phyloP scores from a whole-genome alignment of 2,888 invertebrate species.

The Entomobrya proxima region DNA sequence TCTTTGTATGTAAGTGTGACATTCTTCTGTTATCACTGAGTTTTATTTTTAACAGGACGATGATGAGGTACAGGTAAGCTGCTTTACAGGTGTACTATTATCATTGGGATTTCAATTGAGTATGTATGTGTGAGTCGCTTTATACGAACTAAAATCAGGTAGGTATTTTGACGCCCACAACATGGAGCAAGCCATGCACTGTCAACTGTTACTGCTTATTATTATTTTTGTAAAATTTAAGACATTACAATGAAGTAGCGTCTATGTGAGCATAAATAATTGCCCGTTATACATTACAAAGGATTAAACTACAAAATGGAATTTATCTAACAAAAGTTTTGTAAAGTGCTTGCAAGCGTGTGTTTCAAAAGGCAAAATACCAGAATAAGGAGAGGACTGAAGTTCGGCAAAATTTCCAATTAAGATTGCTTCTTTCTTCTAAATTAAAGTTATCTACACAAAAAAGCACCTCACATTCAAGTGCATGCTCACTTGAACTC shows the following conservation, averaged over 20 bases:
- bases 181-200: conserved; percentile 7
- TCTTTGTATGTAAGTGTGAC: conserved; percentile 47
- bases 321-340: background rate
- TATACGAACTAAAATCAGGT: conserved; percentile 17
- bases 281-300: conserved; percentile 48
- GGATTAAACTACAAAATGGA: background rate
- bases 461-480: background rate
- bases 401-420: conserved; percentile 32
- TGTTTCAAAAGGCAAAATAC: background rate
- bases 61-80: conserved; percentile 7
- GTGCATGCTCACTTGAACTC: conserved; percentile 22
- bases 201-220: conserved; percentile 1
- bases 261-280: conserved; percentile 50
- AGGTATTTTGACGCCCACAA: background rate
- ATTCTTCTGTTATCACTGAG: conserved; percentile 36
- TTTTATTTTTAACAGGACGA: background rate
- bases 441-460: too few relatives aligned
- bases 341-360: conserved; percentile 42
- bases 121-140: background rate
- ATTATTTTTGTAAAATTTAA: conserved; percentile 24
- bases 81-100: background rate
- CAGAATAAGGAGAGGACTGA: background rate
- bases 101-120: background rate
- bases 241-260: conserved; percentile 9
- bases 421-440: conserved; percentile 25